Evolutionary conservation across 2,888 invertebrate genomes (phyloP).

Genomic region (Eristalinus sepulchralis): DNA sequence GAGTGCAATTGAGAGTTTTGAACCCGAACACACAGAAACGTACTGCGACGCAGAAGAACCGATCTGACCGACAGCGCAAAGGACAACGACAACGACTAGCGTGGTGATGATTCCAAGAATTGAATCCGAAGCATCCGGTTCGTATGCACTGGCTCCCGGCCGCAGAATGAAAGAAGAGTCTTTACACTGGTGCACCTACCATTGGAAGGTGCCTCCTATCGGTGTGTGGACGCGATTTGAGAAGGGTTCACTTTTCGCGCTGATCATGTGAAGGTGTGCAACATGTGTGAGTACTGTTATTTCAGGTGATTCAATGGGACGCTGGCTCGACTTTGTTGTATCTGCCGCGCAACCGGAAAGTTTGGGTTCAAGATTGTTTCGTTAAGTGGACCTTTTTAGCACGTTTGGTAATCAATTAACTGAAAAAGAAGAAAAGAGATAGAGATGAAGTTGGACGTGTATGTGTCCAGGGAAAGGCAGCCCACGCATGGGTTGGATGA

Average conservation of each 20-base stretch:
- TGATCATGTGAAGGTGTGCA: constrained; percentile 48
- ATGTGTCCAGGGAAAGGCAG: constrained; percentile 25
- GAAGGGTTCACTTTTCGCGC: not conserved
- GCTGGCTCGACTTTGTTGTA: not conserved
- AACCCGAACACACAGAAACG: constrained; percentile 46
- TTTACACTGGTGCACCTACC: constrained; percentile 15
- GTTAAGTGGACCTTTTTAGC: constrained; percentile 16
- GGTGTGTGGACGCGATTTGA: constrained; percentile 1
- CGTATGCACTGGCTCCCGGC: not conserved
- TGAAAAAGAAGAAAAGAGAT: not conserved
- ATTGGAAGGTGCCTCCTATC: constrained; percentile 58
- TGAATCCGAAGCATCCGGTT: constrained; percentile 43
- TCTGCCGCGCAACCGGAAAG: not conserved
- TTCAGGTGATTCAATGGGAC: constrained; percentile 41
- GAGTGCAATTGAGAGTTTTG: constrained; percentile 70
- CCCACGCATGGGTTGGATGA: constrained; percentile 40
- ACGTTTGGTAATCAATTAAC: constrained; percentile 37
- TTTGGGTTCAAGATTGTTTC: not conserved
- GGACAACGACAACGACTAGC: not conserved
- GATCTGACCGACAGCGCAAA: constrained; percentile 3
- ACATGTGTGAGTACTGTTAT: constrained; percentile 57
- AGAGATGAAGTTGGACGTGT: not conserved
- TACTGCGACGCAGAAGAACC: not conserved
- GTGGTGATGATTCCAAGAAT: constrained; percentile 51
- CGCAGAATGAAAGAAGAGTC: constrained; percentile 16